Conservation (phyloP, 1,140 invertebrate species). For the Delia radicum region DNA sequence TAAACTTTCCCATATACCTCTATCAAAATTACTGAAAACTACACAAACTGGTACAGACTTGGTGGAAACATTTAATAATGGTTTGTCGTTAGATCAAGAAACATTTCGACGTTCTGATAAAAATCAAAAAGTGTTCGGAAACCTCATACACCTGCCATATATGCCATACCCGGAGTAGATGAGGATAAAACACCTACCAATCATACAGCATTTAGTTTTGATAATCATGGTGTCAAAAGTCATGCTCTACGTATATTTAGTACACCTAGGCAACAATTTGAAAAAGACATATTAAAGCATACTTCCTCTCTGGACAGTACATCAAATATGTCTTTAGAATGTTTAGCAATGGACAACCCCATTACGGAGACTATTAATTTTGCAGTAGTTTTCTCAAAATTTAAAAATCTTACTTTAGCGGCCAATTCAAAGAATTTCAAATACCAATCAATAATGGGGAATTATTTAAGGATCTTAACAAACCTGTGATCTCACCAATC, state of each 20-base stretch:
- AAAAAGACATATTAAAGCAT: neutral
- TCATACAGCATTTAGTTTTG: constrained; percentile 39
- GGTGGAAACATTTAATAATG: constrained; percentile 47
- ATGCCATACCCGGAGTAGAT: constrained; percentile 30
- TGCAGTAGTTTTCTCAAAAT: constrained; percentile 33
- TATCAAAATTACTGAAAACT: constrained; percentile 51
- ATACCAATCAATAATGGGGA: constrained; percentile 11
- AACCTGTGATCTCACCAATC: constrained; percentile 43
- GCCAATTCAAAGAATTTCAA: neutral
- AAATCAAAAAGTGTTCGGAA: neutral
- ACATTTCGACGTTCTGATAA: constrained; percentile 27
- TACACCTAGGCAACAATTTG: neutral
- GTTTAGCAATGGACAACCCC: constrained; percentile 43
- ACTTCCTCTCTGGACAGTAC: constrained; percentile 7
- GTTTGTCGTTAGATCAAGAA: constrained; percentile 39
- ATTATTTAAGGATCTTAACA: constrained; percentile 46
- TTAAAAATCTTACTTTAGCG: constrained; percentile 18
- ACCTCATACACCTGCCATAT: constrained; percentile 17
- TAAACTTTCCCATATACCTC: constrained; percentile 47
- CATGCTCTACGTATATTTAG: neutral
- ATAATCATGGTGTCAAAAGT: constrained; percentile 12
- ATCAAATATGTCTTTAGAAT: constrained; percentile 36
- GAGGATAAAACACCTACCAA: constrained; percentile 50
- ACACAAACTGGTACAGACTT: constrained; percentile 51
- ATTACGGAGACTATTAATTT: constrained; percentile 41